phyloP scores from a whole-genome alignment of 1,140 invertebrate genomes.

The Zaprionus nigranus region DNA sequence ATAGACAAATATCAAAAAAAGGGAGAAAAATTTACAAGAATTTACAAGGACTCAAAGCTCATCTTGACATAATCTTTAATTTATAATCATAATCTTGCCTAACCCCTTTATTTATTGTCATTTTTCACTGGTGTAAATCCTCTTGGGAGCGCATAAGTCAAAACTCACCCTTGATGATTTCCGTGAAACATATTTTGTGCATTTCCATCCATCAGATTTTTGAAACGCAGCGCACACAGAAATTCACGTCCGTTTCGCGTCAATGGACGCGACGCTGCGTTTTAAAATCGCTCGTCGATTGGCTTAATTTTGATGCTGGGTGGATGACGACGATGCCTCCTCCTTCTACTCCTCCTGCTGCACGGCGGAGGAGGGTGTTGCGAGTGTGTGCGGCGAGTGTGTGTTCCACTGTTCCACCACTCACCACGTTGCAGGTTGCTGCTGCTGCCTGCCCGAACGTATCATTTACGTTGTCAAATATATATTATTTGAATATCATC shows the following conservation, averaged over 20 bases:
- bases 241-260: constrained; percentile 76
- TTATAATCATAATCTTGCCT: background rate
- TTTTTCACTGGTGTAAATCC: background rate
- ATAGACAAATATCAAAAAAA: no score
- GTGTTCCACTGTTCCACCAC: constrained; percentile 2
- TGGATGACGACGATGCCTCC: background rate
- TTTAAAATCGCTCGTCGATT: constrained; percentile 66
- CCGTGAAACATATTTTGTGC: constrained; percentile 85
- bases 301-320: constrained; percentile 79
- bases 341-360: background rate
- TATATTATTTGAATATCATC: constrained; percentile 2
- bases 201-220: constrained; percentile 85
- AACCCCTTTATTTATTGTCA: background rate
- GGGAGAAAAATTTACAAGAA: no score
- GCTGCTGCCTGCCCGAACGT: background rate
- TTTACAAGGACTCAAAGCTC: background rate
- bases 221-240: constrained; percentile 72
- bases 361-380: background rate
- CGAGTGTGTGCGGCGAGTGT: background rate
- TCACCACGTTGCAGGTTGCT: constrained; percentile 10
- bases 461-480: constrained; percentile 9
- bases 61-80: background rate
- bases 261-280: constrained; percentile 75
- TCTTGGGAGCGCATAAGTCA: constrained; percentile 49
- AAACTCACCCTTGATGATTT: constrained; percentile 85